These are phyloP conservation scores for Steinernema scapterisci DNA, from an alignment of 2,888 invertebrate genomes.

Conservation along the genomic window DNA sequence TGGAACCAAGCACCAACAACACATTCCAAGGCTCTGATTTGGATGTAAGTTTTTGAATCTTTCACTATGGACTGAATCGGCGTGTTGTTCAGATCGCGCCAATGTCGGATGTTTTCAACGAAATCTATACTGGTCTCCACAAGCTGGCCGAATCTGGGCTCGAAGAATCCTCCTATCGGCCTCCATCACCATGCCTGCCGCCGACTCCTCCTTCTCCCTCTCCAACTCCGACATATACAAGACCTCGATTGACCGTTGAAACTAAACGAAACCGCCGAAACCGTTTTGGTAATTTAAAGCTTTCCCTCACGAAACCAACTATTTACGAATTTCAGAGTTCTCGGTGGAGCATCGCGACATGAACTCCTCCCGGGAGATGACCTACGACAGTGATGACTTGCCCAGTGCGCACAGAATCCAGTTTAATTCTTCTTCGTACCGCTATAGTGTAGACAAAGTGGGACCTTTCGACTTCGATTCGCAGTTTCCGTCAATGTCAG, in stretches of 20 bases:
- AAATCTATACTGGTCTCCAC: constrained; percentile 37
- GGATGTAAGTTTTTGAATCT: not conserved
- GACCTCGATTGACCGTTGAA: constrained; percentile 8
- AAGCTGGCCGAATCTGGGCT: not conserved
- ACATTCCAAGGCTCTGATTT: not conserved
- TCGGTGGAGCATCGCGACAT: constrained; percentile 7
- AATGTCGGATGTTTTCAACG: constrained; percentile 34
- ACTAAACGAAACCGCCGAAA: constrained; percentile 17
- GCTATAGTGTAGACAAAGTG: constrained; percentile 15
- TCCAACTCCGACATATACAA: not conserved
- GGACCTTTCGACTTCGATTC: not conserved
- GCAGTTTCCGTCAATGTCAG: not conserved
- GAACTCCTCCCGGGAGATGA: not conserved
- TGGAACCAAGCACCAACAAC: not conserved
- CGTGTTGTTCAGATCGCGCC: constrained; percentile 1
- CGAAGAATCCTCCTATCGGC: not conserved
- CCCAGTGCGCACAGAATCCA: constrained; percentile 20
- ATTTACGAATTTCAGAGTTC: not conserved
- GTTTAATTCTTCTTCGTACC: constrained; percentile 12
- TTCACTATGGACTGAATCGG: too few species aligned
- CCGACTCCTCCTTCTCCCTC: constrained; percentile 2
- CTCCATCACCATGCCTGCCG: not conserved
- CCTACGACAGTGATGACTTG: not conserved
- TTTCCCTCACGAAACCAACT: not conserved
- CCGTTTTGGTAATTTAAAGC: not conserved